Conservation (phyloP, 2,113 vertebrate genomes). For the Columba livia region DNA sequence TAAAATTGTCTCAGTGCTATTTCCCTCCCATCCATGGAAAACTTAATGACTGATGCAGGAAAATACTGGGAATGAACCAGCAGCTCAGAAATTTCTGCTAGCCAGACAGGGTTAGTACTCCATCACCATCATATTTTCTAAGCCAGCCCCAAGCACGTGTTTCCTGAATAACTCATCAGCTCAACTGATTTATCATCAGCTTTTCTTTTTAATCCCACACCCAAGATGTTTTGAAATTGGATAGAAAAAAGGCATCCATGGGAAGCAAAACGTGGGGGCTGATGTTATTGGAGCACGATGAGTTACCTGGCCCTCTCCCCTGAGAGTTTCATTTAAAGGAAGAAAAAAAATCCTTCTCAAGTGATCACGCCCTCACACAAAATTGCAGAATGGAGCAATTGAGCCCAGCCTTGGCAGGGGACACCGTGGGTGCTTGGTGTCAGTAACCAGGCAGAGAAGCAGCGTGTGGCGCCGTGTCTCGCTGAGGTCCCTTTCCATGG, state of each 20-base stretch:
- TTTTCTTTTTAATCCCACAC: background rate
- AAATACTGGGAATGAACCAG: background rate
- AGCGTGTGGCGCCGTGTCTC: accelerated
- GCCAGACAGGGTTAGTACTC: background rate
- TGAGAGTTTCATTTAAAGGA: background rate
- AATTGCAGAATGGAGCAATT: background rate
- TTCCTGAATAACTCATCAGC: background rate
- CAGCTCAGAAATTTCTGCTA: background rate
- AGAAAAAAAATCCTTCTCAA: background rate
- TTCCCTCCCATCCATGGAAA: background rate
- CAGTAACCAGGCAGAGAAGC: background rate
- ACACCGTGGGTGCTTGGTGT: background rate
- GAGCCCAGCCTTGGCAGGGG: background rate
- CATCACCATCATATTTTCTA: background rate
- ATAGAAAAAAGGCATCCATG: background rate
- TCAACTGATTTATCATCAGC: background rate
- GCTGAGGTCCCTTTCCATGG: background rate
- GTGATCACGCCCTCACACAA: background rate
- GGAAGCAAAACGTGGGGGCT: background rate
- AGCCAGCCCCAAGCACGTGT: background rate
- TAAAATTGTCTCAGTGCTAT: background rate
- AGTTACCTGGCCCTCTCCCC: background rate
- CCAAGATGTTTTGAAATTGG: background rate
- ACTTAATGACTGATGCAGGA: background rate
- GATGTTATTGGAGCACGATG: background rate